Base-by-base conservation (phyloP, 2,113 vertebrate genomes). In the Gulo gulo region DNA sequence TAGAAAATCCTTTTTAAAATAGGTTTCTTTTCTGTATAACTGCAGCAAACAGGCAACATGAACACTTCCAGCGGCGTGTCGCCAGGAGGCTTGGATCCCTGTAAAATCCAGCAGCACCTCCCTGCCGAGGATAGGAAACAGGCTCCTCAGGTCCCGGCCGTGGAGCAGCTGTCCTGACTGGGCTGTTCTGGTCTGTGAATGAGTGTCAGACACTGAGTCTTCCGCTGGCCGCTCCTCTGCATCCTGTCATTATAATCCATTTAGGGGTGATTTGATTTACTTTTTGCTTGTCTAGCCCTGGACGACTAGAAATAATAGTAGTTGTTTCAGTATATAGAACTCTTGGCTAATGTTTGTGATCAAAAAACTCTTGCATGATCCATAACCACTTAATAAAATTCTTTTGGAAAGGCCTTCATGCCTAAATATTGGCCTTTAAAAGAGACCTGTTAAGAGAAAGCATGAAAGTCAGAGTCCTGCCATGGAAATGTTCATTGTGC, bases 1-100 rank as follows among this genome's bases (percentile, higher is more conserved):
- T 79, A 89, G 55, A 92, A 97, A 94, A 69, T 39, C 36, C 20
- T 67, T 82, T 97, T 94, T 76, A 71, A 36, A 86, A 29, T 71
- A 82, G 71, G 90, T 45, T 95, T 39, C 84, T 50, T 83, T 87
- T 81, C 61, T 95, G 23, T 78, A 1, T 84, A 31, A 69, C 81
- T 94, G 26, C 83, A 96, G 87, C 20, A 94, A 97, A 52, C 1
- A 50, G 39, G 73, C 45, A 61, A 9, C 34, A 94, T 88, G 83
- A 82, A 63, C n/a, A n/a, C 78, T 55, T 6, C 16, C 3, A 29
- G 91, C 13, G 0, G 1, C 87, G 42, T 55, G 34, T 1, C 1
- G 42, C 50, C 42, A 39, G 39, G 87, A 79, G 88, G 42, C 83
- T 29, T 39, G n/a, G 90, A 7, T 91, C 3, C 14, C 90, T 81